These are phyloP conservation scores for Drosophila kanapiae DNA, from an alignment of 1,140 invertebrate genomes.

Conservation along the genomic window DNA sequence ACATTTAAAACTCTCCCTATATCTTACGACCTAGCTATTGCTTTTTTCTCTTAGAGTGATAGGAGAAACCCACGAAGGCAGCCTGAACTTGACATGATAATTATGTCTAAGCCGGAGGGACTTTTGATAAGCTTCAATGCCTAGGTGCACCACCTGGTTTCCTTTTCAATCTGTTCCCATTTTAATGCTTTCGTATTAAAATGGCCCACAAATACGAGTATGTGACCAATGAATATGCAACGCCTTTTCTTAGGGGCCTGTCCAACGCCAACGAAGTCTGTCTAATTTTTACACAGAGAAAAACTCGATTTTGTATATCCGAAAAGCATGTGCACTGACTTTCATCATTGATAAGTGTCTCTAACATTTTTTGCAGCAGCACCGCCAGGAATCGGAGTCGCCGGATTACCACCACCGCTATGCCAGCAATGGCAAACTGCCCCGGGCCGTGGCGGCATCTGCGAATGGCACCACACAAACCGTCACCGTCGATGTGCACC, in stretches of 20 bases:
- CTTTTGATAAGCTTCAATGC: constrained; percentile 15
- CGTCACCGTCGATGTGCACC: constrained; percentile 79
- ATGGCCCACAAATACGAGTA: neutral
- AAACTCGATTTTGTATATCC: too few species aligned
- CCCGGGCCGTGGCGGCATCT: constrained; percentile 55
- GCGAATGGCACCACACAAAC: constrained; percentile 69
- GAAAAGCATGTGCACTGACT: constrained; percentile 32
- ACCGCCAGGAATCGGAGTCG: constrained; percentile 83
- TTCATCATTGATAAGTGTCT: constrained; percentile 77
- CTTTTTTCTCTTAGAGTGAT: constrained; percentile 13
- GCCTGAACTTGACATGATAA: constrained; percentile 36
- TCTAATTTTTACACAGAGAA: constrained; percentile 15
- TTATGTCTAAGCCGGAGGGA: constrained; percentile 25
- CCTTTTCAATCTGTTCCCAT: constrained; percentile 6
- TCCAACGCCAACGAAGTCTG: constrained; percentile 24
- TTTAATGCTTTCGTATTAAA: constrained; percentile 34
- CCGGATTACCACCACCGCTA: constrained; percentile 84
- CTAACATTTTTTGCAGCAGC: constrained; percentile 65
- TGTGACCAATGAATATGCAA: constrained; percentile 76
- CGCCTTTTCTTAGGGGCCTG: constrained; percentile 61
- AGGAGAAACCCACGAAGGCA: neutral
- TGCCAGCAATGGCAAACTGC: constrained; percentile 84
- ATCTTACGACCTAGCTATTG: neutral
- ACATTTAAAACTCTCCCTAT: neutral
- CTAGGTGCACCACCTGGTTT: constrained; percentile 20